Evolutionary conservation across 2,113 vertebrate species (phyloP), one percentile per base, ranked within the genome.

Genomic region (Melanerpes formicivorus): DNA sequence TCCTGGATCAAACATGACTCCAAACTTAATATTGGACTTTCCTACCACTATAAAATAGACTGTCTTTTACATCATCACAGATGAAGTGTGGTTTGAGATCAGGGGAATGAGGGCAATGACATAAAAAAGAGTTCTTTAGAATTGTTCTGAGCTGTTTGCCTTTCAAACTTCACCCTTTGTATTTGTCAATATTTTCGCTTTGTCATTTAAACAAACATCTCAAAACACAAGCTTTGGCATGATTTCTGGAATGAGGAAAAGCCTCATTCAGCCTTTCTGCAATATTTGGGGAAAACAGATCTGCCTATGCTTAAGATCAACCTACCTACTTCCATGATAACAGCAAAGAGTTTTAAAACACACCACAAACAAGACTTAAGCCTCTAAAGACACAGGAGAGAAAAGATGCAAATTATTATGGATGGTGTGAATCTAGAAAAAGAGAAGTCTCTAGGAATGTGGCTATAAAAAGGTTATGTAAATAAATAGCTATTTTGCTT

Each of bases 41-140:
- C 21, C 16, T 74, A 66, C 6, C 17, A 72, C 15, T 44, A 37
- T 30, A 69, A 91, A 90, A n/a, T 2, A 86, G 7, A 48, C 32
- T 4, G 29, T 18, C 30, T 73, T 83, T 84, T 29, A 63, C n/a
- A 44, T 44, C 52, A 42, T 30, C 70, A 60, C 6, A 77, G 34
- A 83, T 15, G 0, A 0, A 66, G 80, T 11, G 17, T 0, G 3
- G 11, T 32, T 70, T 54, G 13, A 74, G 75, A 48, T 40, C 48
- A 85, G 18, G 25, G 26, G 64, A 83, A 50, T 21, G 18, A 80
- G 22, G 8, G 4, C 27, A 73, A 73, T 3, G 11, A 50, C 80
- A 70, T 72, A 62, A 58, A 76, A 44, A 44, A 19, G 30, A 75
- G 17, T 13, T 48, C 78, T 12, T 81, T 18, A 75, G 60, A 12